A percentile compares a stretch with the other conserved stretches of the same genome.
Conservation (phyloP, 2,113 vertebrate genomes). For the Bubo bubo region DNA sequence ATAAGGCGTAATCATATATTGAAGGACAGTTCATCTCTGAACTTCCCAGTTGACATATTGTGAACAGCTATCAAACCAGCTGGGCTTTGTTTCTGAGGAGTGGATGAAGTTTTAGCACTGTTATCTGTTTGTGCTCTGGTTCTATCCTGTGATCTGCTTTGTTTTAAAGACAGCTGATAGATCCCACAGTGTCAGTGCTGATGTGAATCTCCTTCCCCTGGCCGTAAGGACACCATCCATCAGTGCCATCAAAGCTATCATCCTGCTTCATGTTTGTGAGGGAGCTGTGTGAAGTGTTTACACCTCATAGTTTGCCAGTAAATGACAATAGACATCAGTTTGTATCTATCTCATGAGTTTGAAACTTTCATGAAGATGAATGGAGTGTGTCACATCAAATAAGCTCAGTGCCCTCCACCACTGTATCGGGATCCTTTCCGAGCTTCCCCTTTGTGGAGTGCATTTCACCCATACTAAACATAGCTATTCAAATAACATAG, state of each 20-base stretch:
- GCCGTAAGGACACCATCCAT: slow-evolving; percentile 40
- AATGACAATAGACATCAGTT: slow-evolving; percentile 49
- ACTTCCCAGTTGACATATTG: neutral
- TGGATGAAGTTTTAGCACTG: neutral
- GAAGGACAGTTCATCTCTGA: neutral
- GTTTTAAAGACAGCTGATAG: slow-evolving; percentile 10
- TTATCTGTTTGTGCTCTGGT: neutral
- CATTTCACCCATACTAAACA: neutral
- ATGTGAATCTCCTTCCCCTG: slow-evolving; percentile 1
- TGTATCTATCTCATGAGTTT: slow-evolving; percentile 33
- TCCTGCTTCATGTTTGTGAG: neutral
- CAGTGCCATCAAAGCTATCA: slow-evolving; percentile 40
- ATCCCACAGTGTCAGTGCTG: neutral
- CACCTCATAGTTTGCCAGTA: slow-evolving; percentile 14
- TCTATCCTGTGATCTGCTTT: neutral
- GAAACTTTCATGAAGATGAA: slow-evolving; percentile 63
- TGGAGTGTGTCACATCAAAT: slow-evolving; percentile 49
- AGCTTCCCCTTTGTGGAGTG: neutral
- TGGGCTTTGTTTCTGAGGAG: neutral
- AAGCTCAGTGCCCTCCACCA: neutral
- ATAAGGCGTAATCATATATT: neutral
- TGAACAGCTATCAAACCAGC: neutral
- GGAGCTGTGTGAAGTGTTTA: slow-evolving; percentile 20
- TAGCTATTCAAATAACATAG: neutral
- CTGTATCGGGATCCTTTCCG: neutral